Base-by-base conservation (phyloP, 2,797 vertebrate species). In the Darevskia nairensis region DNA sequence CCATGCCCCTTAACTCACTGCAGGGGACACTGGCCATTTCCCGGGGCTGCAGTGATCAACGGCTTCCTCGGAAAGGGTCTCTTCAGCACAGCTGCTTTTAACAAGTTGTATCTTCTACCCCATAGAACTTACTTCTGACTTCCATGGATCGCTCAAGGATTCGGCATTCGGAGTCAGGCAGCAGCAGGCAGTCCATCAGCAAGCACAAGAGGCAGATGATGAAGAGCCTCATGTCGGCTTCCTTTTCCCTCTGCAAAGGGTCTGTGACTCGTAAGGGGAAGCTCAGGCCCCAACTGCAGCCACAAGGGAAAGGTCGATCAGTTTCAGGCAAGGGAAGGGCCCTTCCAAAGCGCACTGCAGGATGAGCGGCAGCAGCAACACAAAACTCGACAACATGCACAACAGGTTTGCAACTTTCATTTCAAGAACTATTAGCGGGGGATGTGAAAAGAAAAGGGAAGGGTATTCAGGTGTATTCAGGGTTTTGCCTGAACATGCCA, bases 111-210 rank as follows among this genome's bases (percentile, higher is more conserved):
- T 46, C 41, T 41, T 29, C 41, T 29, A 29, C 41, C n/a, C n/a
- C 6, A 19, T 11, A 27, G 8, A 86, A 97, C 96, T 96, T 95
- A 98, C 97, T 96, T 95, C 96, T 96, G 87, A 95, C 95, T 68
- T 96, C 96, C 94, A 96, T 93, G 89, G 97, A 95, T 74, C 21
- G 93, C 41, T 92, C 84, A 0, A 32, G 95, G 82, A 90, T 1
- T 32, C 46, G 92, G 92, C 77, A 82, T 1, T 88, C 90, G 2
- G 95, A 21, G 7, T 89, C n/a, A 0, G 89, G 91, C 23, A 96
- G 92, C 39, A 92, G 89, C 46, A 96, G 93, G 92, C 90, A 95
- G 90, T 96, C 4, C 50, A 98, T 91, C 91, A 98, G 93, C 94
- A 97, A 85, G 50, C 97, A 95, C 66, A 96, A 59, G 82, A 97